A percentile compares a stretch with the other conserved stretches of the same genome.
These are phyloP conservation scores for Sisyra terminalis DNA, from an alignment of 2,888 invertebrate species.

Conservation along the genomic window DNA sequence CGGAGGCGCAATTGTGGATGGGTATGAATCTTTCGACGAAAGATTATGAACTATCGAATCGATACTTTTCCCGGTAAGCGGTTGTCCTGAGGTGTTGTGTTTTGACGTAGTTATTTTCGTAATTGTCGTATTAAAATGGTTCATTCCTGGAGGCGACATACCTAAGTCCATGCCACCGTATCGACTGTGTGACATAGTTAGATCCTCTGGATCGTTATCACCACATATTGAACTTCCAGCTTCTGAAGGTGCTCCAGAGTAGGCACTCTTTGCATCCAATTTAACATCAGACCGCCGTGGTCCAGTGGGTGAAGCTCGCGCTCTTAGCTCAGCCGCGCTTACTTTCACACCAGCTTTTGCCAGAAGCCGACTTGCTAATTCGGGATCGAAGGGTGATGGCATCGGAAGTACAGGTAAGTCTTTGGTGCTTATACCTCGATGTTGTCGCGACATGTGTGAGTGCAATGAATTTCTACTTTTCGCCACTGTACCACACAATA, in stretches of 20 bases:
- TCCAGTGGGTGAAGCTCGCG: constrained; percentile 74
- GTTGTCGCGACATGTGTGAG: constrained; percentile 88
- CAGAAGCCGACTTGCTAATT: constrained; percentile 63
- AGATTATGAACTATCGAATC: constrained; percentile 43
- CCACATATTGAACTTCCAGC: constrained; percentile 57
- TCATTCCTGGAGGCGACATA: constrained; percentile 32
- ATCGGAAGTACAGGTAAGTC: constrained; percentile 83
- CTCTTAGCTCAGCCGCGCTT: constrained; percentile 65
- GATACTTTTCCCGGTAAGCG: constrained; percentile 47
- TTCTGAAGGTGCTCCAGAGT: constrained; percentile 49
- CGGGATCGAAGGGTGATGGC: constrained; percentile 85
- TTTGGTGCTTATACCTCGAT: constrained; percentile 84
- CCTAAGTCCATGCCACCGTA: constrained; percentile 22
- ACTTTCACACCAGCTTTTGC: constrained; percentile 83
- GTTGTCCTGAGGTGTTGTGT: constrained; percentile 25
- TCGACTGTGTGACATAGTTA: constrained; percentile 40
- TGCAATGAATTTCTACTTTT: constrained; percentile 84
- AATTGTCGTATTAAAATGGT: constrained; percentile 29
- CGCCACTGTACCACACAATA: constrained; percentile 82
- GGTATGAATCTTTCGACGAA: constrained; percentile 44
- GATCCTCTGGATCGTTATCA: constrained; percentile 69
- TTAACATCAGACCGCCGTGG: constrained; percentile 61
- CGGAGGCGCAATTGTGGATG: constrained; percentile 35
- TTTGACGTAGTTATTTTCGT: constrained; percentile 43
- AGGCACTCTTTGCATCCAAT: constrained; percentile 53